Conservation (phyloP, 2,797 vertebrate genomes). For the Bucorvus abyssinicus region DNA sequence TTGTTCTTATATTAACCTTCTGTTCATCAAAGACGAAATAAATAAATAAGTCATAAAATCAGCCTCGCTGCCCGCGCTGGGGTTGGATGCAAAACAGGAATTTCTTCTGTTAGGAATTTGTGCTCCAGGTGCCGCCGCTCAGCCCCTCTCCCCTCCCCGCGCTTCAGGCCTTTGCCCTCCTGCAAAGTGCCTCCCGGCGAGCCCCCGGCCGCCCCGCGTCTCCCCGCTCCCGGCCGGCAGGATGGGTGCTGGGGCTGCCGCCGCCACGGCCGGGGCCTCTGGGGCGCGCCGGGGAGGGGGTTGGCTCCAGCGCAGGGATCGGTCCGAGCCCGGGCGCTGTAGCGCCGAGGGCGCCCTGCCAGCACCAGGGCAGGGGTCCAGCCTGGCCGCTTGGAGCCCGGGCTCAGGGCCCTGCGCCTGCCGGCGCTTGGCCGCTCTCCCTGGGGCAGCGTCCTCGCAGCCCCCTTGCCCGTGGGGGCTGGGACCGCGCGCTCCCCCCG, state of each 20-base stretch:
- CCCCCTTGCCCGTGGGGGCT: not conserved
- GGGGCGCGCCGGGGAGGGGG: not conserved
- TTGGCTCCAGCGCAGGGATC: not conserved
- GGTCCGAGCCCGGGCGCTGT: not conserved
- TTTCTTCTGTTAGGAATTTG: not conserved
- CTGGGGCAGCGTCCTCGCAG: fast-evolving
- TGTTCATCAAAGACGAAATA: slow-evolving; percentile 71
- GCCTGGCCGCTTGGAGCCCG: not conserved
- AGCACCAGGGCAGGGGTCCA: not conserved
- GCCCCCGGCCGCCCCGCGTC: not conserved
- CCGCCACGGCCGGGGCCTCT: fast-evolving
- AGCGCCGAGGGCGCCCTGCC: not conserved
- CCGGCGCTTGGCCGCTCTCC: not conserved
- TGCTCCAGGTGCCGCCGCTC: not conserved
- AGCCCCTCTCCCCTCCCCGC: not conserved
- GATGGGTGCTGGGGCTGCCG: not conserved
- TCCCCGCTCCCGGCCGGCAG: not conserved
- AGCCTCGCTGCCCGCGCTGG: slow-evolving; percentile 10
- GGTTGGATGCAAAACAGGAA: slow-evolving; percentile 54
- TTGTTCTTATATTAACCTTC: slow-evolving; percentile 91
- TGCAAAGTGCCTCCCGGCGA: not conserved
- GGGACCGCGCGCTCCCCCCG: fast-evolving
- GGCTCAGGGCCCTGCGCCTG: not conserved
- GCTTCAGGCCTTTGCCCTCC: not conserved
- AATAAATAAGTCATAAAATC: slow-evolving; percentile 77